A percentile compares a stretch with the other conserved stretches of the same genome.
phyloP scores from a whole-genome alignment of 2,888 invertebrate genomes.

The Scaptomyza parva region DNA sequence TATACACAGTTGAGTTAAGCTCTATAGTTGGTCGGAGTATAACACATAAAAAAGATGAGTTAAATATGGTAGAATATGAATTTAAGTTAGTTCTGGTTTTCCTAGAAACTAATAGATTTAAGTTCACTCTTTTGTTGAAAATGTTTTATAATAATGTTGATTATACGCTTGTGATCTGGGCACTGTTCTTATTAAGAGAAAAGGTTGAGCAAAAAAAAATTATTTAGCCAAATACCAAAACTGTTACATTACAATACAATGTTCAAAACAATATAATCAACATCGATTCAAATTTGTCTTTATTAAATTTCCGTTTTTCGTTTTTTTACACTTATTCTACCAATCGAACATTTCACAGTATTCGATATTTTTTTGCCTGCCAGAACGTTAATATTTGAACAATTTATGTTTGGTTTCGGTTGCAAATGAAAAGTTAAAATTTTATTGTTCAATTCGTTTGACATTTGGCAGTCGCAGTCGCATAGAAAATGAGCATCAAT shows the following conservation, averaged over 20 bases:
- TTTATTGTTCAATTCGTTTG: slow-evolving; percentile 78
- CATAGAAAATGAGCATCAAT: slow-evolving; percentile 75
- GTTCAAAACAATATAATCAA: not conserved
- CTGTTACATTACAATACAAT: not conserved
- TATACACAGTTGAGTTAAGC: slow-evolving; percentile 52
- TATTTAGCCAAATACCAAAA: too few species aligned
- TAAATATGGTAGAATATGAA: slow-evolving; percentile 10
- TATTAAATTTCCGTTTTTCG: slow-evolving; percentile 5
- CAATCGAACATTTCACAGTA: slow-evolving; percentile 6
- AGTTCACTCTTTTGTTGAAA: too few species aligned
- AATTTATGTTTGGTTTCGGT: slow-evolving; percentile 23
- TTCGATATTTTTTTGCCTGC: slow-evolving; percentile 9
- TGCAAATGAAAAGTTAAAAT: slow-evolving; percentile 74
- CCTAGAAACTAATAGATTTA: too few species aligned
- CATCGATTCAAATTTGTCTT: not conserved
- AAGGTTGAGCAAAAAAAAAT: too few species aligned
- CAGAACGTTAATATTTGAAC: slow-evolving; percentile 28
- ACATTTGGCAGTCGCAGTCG: slow-evolving; percentile 75
- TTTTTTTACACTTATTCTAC: not conserved
- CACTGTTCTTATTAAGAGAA: too few species aligned
- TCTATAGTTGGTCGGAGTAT: slow-evolving; percentile 21
- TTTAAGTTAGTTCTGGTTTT: not conserved
- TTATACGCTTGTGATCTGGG: too few species aligned
- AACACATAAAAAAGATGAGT: slow-evolving; percentile 37
- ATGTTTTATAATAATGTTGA: too few species aligned